Conservation (phyloP, 2,888 invertebrate genomes). For the Gnatocerus cornutus region DNA sequence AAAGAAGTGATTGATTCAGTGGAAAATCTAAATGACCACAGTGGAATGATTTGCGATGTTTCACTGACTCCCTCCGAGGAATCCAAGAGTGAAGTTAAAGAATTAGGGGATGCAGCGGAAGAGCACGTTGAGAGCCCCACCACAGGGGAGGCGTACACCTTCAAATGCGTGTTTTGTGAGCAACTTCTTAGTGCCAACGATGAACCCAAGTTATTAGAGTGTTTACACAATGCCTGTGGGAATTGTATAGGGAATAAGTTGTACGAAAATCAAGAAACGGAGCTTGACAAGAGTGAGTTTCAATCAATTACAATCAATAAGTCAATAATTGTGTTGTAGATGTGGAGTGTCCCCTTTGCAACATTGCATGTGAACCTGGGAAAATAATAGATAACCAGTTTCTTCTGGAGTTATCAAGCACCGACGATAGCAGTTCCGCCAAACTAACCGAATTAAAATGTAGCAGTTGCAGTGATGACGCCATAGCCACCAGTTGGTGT, state of each 20-base stretch:
- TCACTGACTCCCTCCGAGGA: constrained; percentile 47
- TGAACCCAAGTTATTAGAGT: constrained; percentile 88
- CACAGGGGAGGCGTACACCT: constrained; percentile 66
- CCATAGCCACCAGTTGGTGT: constrained; percentile 90
- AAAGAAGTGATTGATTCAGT: constrained; percentile 44
- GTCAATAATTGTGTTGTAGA: constrained; percentile 54
- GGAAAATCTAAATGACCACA: constrained; percentile 33
- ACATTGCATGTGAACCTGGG: constrained; percentile 80
- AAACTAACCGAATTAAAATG: constrained; percentile 77
- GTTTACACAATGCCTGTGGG: constrained; percentile 89
- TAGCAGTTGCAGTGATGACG: constrained; percentile 90
- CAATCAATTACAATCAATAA: constrained; percentile 11
- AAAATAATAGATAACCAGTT: constrained; percentile 91
- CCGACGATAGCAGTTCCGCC: constrained; percentile 72
- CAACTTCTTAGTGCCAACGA: constrained; percentile 74
- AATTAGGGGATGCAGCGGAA: constrained; percentile 52
- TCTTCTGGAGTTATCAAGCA: constrained; percentile 78
- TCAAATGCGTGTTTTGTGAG: constrained; percentile 70
- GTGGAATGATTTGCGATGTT: constrained; percentile 44
- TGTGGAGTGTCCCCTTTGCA: constrained; percentile 82
- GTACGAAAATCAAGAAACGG: constrained; percentile 64
- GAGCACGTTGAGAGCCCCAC: constrained; percentile 69
- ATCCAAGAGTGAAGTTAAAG: constrained; percentile 51
- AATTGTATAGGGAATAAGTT: constrained; percentile 83
- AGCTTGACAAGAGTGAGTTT: constrained; percentile 43